A percentile compares a stretch with the other conserved stretches of the same genome.
These are phyloP conservation scores for Pygoscelis adeliae DNA, from an alignment of 2,113 vertebrate species.

Conservation along the genomic window DNA sequence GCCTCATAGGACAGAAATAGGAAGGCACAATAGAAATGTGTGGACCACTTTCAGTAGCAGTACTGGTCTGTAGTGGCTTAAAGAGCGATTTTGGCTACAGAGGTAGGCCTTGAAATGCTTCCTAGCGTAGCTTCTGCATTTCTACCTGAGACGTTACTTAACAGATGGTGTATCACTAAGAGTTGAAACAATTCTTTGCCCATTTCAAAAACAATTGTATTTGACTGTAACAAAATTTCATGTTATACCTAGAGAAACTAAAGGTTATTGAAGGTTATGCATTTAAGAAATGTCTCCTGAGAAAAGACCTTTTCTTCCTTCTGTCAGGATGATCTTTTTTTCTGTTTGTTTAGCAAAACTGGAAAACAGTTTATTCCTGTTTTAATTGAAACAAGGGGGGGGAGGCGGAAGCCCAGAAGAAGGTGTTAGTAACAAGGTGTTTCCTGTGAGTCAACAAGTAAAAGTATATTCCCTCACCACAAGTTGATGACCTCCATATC, in stretches of 20 bases:
- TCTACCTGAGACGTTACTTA: not conserved
- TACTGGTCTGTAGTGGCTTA: not conserved
- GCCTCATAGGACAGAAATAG: not conserved
- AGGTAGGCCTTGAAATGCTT: not conserved
- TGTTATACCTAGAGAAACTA: not conserved
- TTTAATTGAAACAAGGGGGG: not conserved
- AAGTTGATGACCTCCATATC: not conserved
- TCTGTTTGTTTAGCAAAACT: not conserved
- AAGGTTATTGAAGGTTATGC: not conserved
- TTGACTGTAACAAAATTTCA: not conserved
- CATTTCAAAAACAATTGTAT: not conserved
- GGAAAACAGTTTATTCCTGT: not conserved
- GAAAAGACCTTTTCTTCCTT: not conserved
- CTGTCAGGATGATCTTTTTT: not conserved
- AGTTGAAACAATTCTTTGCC: not conserved
- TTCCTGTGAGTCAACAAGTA: not conserved
- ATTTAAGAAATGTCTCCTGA: not conserved
- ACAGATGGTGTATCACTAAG: not conserved
- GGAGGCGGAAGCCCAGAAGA: not conserved
- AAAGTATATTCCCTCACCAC: not conserved
- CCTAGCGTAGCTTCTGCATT: not conserved
- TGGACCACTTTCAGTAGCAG: not conserved
- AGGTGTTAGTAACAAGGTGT: not conserved
- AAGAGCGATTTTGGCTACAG: not conserved
- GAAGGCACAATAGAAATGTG: not conserved